Base-by-base conservation (phyloP, 2,113 vertebrate genomes). In the Pangasianodon hypophthalmus region DNA sequence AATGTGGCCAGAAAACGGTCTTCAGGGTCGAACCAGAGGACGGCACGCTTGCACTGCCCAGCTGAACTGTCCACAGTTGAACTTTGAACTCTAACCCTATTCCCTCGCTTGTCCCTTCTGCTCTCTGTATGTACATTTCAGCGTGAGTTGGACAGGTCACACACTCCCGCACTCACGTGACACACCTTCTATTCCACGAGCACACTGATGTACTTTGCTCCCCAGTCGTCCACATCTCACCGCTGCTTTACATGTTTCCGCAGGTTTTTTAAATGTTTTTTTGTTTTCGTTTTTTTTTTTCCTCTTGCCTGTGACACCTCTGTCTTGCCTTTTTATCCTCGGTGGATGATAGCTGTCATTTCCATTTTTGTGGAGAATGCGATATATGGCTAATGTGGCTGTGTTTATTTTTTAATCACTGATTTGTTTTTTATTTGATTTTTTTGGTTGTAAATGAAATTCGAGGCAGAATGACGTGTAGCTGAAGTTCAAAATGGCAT, bases 341-440 rank as follows among this genome's bases (percentile, higher is more conserved):
- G 29, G 87, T 88, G 90, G 91, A 91, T 90, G 89, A 88, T 86
- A 89, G 80, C 60, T 87, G 91, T 91, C 81, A 92, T 87, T 91
- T 92, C 86, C 85, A 69, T 93, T 92, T 92, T 87, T 89, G 91
- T 94, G 93, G 87, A 89, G 91, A 94, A 92, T 92, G 91, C 89
- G 46, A 89, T 91, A 60, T 93, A 86, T 79, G 32, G 54, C 90
- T 93, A 89, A 91, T 75, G 87, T 92, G 91, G 90, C 90, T 56
- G 71, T 93, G 75, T 93, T 92, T 73, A 44, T 84, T 90, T 37
- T 92, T 71, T 84, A 84, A 79, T 87, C 77, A 90, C 73, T 67
- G 71, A 85, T 92, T 56, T 73, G 85, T 83, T 90, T 82, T 89
- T 83, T 88, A 81, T 90, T 90, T 88, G 24, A 52, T 87, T 92